A percentile compares a stretch with the other conserved stretches of the same genome.
Evolutionary conservation across 1,140 invertebrate genomes (phyloP).

Genomic region (Bacillus rossius): DNA sequence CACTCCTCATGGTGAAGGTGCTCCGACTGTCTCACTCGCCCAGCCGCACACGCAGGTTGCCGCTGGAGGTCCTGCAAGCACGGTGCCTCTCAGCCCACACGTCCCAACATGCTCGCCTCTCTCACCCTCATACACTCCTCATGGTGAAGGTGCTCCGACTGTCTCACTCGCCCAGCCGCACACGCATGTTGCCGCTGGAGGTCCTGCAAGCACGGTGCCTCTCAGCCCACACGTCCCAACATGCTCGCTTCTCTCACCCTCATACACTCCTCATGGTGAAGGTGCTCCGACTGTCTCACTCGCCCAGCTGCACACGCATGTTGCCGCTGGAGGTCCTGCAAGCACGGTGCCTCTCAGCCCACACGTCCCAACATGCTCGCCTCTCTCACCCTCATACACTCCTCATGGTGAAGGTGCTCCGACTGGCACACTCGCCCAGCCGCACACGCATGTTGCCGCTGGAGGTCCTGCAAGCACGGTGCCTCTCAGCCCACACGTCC

Average conservation of each 20-base stretch:
- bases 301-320: constrained; percentile 79
- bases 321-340: constrained; percentile 72
- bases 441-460: constrained; percentile 81
- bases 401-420: constrained; percentile 79
- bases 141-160: constrained; percentile 72
- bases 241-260: too few relatives aligned
- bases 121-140: too few relatives aligned
- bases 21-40: constrained; percentile 85
- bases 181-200: constrained; percentile 76
- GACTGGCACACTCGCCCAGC: constrained; percentile 86
- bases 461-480: constrained; percentile 55
- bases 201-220: constrained; percentile 53
- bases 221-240: too few relatives aligned
- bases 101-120: too few relatives aligned
- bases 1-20: constrained; percentile 81
- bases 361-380: too few relatives aligned
- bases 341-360: too few relatives aligned
- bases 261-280: constrained; percentile 83
- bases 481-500: too few relatives aligned
- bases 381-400: too few relatives aligned
- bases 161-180: constrained; percentile 88
- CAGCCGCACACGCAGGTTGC: constrained; percentile 76
- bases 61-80: constrained; percentile 65
- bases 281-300: constrained; percentile 84
- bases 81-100: too few relatives aligned